Percentiles rank a stretch among this genome's conserved stretches.
These are phyloP conservation scores for Apteryx mantelli DNA, from an alignment of 2,113 vertebrate species.

Conservation along the genomic window DNA sequence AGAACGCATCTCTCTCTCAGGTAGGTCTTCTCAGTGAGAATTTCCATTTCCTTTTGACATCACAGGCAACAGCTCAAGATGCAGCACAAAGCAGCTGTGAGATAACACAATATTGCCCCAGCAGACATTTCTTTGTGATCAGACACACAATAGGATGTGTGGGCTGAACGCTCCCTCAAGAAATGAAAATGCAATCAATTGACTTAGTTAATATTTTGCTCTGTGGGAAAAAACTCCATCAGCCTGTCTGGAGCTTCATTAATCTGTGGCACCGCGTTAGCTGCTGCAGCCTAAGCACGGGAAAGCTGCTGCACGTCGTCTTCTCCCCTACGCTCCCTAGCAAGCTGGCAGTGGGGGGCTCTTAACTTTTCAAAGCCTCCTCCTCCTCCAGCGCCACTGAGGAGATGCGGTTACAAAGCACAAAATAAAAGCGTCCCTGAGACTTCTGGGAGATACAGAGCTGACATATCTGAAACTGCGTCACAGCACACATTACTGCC, in stretches of 20 bases:
- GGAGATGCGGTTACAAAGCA: background rate
- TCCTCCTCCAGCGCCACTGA: background rate
- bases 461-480: background rate
- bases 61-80: background rate
- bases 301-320: background rate
- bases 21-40: background rate
- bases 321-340: background rate
- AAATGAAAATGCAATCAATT: conserved; percentile 44
- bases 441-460: background rate
- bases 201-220: conserved; percentile 46
- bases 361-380: background rate
- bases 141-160: conserved; percentile 9
- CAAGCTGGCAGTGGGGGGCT: background rate
- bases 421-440: background rate
- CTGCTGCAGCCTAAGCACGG: background rate
- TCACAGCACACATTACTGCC: background rate
- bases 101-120: conserved; percentile 2
- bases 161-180: conserved; percentile 42
- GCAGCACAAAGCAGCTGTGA: background rate
- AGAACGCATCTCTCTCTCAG: background rate
- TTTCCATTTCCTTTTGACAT: conserved; percentile 47
- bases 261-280: rapidly evolving
- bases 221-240: conserved; percentile 28
- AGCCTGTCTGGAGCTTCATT: conserved; percentile 1
- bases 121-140: conserved; percentile 23